Evolutionary conservation across 2,888 invertebrate species (phyloP).

Genomic region (Gari tellinella): DNA sequence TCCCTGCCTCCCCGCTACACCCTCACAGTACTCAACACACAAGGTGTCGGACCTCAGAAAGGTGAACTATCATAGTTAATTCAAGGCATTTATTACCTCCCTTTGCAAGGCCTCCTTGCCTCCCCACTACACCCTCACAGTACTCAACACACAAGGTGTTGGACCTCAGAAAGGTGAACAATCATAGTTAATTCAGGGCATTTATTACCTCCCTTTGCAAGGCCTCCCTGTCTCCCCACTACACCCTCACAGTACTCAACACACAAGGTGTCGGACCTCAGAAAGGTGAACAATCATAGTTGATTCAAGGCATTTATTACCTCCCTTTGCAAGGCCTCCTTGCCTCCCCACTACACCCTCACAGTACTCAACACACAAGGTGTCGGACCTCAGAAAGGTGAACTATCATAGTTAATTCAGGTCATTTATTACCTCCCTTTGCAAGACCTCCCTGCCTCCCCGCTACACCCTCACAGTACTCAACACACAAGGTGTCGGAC

Average conservation of each 20-base stretch:
- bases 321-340: conserved; percentile 97
- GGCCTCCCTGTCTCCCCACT: conserved; percentile 97
- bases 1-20: conserved; percentile 98
- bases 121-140: conserved; percentile 96
- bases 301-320: conserved; percentile 98
- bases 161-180: conserved; percentile 58
- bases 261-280: conserved; percentile 61
- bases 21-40: conserved; percentile 90
- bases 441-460: too few relatives aligned
- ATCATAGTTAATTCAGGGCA: too few relatives aligned
- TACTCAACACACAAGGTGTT: conserved; percentile 86
- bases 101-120: conserved; percentile 98
- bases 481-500: too few relatives aligned
- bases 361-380: conserved; percentile 89
- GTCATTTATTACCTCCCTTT: too few relatives aligned
- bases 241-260: conserved; percentile 94
- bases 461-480: too few relatives aligned
- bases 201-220: conserved; percentile 97
- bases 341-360: conserved; percentile 97
- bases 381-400: conserved; percentile 51
- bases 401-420: too few relatives aligned
- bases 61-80: conserved; percentile 40
- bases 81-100: conserved; percentile 97
- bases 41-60: conserved; percentile 54
- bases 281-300: too few relatives aligned